These are phyloP conservation scores for Scaptomyza hsui DNA, from an alignment of 1,140 invertebrate genomes.

Conservation along the genomic window DNA sequence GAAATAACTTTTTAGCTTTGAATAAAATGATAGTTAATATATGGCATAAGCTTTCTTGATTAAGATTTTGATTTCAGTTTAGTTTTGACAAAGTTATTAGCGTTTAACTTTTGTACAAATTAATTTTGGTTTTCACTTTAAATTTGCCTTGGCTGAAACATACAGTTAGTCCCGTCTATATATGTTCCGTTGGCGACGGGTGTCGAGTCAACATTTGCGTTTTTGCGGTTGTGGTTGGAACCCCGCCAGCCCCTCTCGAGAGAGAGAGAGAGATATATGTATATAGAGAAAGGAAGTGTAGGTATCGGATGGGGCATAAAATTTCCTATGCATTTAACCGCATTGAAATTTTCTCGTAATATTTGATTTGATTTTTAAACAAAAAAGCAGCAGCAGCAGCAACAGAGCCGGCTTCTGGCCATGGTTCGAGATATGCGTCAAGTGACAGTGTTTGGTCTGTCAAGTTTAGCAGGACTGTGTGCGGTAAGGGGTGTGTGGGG, in stretches of 20 bases:
- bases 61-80: no score
- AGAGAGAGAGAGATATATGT: no score
- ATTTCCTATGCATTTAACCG: conserved; percentile 78
- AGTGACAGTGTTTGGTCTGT: conserved; percentile 54
- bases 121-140: neutral
- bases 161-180: neutral
- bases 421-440: conserved; percentile 49
- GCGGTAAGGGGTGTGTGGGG: neutral
- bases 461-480: conserved; percentile 4
- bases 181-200: conserved; percentile 1
- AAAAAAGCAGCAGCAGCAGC: conserved; percentile 49
- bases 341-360: conserved; percentile 81
- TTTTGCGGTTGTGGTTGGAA: conserved; percentile 65
- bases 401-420: neutral
- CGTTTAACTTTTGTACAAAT: no score
- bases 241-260: neutral
- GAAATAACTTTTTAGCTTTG: no score
- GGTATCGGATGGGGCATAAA: conserved; percentile 27
- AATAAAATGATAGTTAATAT: no score
- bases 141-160: neutral
- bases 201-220: conserved; percentile 74
- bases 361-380: conserved; percentile 82
- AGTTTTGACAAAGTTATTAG: no score
- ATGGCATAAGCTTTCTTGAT: no score
- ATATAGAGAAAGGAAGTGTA: neutral